A percentile compares a stretch with the other conserved stretches of the same genome.
Evolutionary conservation across 2,113 vertebrate species (phyloP).

Genomic region (Lathamus discolor): DNA sequence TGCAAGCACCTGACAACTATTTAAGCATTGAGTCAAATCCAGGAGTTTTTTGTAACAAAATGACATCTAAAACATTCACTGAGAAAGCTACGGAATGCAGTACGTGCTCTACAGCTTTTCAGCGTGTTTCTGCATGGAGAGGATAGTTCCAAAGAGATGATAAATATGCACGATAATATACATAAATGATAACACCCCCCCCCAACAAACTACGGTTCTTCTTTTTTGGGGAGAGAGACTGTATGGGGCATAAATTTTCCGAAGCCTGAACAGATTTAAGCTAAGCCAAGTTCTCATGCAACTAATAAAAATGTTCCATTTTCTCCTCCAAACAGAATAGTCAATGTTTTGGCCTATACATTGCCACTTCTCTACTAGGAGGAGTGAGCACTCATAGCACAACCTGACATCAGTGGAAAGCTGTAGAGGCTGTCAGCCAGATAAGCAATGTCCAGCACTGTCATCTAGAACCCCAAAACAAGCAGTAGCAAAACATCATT

Average conservation of each 20-base stretch:
- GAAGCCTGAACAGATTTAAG: neutral
- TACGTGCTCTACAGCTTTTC: neutral
- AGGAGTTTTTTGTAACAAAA: slow-evolving; percentile 23
- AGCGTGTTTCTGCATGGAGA: neutral
- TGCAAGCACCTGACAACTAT: slow-evolving; percentile 48
- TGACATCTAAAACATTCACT: neutral
- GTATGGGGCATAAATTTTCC: neutral
- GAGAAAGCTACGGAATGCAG: neutral
- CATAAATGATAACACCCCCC: neutral
- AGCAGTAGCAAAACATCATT: neutral
- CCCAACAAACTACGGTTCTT: neutral
- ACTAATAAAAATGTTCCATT: neutral
- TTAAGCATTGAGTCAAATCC: slow-evolving; percentile 18
- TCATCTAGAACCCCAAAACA: neutral
- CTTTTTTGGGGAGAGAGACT: neutral
- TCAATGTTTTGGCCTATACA: neutral
- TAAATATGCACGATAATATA: neutral
- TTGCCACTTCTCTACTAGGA: neutral
- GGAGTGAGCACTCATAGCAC: neutral
- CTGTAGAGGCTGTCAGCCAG: neutral
- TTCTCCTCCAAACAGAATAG: neutral
- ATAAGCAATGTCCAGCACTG: neutral
- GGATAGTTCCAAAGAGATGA: neutral
- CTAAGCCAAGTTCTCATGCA: neutral
- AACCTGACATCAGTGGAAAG: neutral